A percentile compares a stretch with the other conserved stretches of the same genome.
These are phyloP conservation scores for Glandiceps talaboti DNA, from an alignment of 53 echinoderm and acorn worm species.

Conservation along the genomic window DNA sequence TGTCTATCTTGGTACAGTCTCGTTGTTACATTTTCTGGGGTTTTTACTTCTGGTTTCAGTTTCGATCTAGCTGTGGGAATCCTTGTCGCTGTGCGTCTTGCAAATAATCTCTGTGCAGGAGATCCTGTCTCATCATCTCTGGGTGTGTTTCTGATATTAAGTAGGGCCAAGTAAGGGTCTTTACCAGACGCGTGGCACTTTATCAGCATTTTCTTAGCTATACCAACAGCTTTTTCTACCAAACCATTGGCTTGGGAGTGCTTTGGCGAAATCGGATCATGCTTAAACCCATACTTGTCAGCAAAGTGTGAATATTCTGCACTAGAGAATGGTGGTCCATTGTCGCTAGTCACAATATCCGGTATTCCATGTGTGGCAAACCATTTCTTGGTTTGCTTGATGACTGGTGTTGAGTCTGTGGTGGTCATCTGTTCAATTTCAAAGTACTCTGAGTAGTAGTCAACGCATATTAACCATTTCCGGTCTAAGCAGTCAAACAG, in stretches of 20 bases:
- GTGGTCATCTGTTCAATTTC: background rate
- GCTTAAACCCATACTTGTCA: background rate
- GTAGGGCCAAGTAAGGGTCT: conserved; percentile 9
- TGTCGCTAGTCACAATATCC: conserved; percentile 19
- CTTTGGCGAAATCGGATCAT: background rate
- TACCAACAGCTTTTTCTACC: background rate
- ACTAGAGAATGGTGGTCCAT: conserved; percentile 31
- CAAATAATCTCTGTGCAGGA: conserved; percentile 9
- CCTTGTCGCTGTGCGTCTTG: conserved; percentile 10
- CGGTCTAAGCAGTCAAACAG: conserved; percentile 11
- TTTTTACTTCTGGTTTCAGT: background rate
- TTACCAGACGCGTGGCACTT: background rate
- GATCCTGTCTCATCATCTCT: background rate
- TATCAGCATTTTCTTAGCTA: background rate
- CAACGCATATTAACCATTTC: conserved; percentile 34
- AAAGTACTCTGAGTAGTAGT: conserved; percentile 15
- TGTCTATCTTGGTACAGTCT: no score
- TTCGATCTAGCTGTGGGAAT: background rate
- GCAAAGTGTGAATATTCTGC: conserved; percentile 29
- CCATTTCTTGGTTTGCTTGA: conserved; percentile 25
- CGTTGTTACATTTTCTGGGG: no score
- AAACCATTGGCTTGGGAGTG: conserved; percentile 3
- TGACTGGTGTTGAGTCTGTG: conserved; percentile 12
- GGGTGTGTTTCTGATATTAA: conserved; percentile 11
- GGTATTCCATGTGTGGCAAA: conserved; percentile 33